Percentiles rank a stretch among this genome's conserved stretches.
Conservation (phyloP, 2,797 vertebrate species). For the Sebastes diaconus region DNA sequence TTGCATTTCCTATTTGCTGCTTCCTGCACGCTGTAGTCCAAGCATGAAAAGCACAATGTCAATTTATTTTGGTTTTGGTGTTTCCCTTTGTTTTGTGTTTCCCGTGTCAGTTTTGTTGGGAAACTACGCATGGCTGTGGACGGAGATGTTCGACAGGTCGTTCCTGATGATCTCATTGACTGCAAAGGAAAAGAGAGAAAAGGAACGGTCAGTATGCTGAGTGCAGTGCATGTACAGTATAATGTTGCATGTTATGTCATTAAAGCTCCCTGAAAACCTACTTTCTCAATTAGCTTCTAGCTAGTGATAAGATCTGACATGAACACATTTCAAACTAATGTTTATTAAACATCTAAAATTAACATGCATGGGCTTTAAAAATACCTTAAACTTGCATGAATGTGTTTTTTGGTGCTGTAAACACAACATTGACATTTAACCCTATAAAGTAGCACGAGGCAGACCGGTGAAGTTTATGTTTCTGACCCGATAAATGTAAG, state of each 20-base stretch:
- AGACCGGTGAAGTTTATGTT: not conserved
- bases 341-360: not conserved
- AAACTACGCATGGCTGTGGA: constrained; percentile 87
- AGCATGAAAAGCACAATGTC: constrained; percentile 34
- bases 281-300: not conserved
- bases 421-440: not conserved
- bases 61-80: not conserved
- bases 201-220: not conserved
- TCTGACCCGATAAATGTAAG: not conserved
- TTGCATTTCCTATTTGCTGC: constrained; percentile 38
- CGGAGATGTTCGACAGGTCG: constrained; percentile 92
- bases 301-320: not conserved
- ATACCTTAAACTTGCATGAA: not conserved
- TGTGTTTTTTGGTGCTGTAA: not conserved
- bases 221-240: not conserved
- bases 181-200: constrained; percentile 76
- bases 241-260: not conserved
- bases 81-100: constrained; percentile 30
- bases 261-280: not conserved
- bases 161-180: constrained; percentile 99
- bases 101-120: not conserved
- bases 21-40: constrained; percentile 60
- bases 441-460: not conserved
- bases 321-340: not conserved
- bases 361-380: not conserved